Base-by-base conservation (phyloP, 2,113 vertebrate genomes). In the Oncorhynchus tshawytscha region DNA sequence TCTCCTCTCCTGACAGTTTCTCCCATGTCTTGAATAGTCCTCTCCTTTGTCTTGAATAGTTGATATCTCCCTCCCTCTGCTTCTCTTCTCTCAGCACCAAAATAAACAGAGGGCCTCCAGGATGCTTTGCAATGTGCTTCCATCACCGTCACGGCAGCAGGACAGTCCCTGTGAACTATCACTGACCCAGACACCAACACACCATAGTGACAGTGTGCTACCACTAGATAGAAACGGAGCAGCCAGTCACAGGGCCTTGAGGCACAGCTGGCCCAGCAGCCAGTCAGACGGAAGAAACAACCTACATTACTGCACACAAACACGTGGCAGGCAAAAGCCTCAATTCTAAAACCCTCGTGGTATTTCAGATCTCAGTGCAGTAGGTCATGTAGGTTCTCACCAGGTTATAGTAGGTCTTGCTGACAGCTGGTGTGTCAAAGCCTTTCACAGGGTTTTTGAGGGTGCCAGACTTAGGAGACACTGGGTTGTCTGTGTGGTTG, bases 401-500 rank as follows among this genome's bases (percentile, higher is more conserved):
- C 96, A 98, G 95, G 24, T 98, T 99, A 84, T 99, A 99, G 89
- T 99, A 99, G 72, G 97, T 97, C 91, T 98, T 99, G 88, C 94
- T 98, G 89, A 96, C 95, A 90, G 96, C 94, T 73, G 94, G 92
- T 0, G 94, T 94, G 84, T 99, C 98, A 6, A 97, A 95, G 45
- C 94, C 96, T 93, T 97, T 99, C 70, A 96, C 97, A 0, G 96
- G 96, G 88, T 95, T 98, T 91, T 95, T 98, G 87, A 99, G 68
- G 0, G 94, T 89, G 74, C 93, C 95, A 16, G 95, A 95, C 80
- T 97, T 99, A 60, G 95, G 94, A 29, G 93, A 95, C 27, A 96
- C 92, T 0, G 95, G 94, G 73, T 98, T 99, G 84, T 98, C 97
- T 99, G 88, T 72, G 91, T 86, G 1, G 24, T 0, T 85, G 80